Percentiles rank a stretch among this genome's conserved stretches.
These are phyloP conservation scores for Notothenia rossii DNA, from an alignment of 2,113 vertebrate species.

Conservation along the genomic window DNA sequence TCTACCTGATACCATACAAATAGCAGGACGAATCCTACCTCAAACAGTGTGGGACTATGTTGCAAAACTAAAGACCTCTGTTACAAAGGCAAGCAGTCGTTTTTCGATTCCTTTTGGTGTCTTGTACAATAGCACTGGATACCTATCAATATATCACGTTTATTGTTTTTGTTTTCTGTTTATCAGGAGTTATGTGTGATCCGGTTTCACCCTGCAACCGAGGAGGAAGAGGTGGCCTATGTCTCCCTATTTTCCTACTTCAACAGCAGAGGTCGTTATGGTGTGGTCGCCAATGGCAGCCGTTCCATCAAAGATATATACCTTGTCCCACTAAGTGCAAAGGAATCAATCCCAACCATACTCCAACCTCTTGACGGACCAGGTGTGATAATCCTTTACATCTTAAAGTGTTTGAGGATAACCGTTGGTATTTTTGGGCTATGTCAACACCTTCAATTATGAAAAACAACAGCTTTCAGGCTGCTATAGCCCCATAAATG, in stretches of 20 bases:
- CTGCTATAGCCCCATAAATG: neutral
- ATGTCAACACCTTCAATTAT: neutral
- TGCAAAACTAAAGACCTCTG: conserved; percentile 93
- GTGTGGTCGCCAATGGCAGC: conserved; percentile 94
- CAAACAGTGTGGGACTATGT: conserved; percentile 99
- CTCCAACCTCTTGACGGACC: conserved; percentile 96
- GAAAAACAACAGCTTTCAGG: neutral
- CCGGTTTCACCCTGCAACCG: conserved; percentile 95
- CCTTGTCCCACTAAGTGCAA: conserved; percentile 93
- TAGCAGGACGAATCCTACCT: conserved; percentile 94
- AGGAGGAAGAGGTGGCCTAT: conserved; percentile 97
- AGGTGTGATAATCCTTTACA: conserved; percentile 85
- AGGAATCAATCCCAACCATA: conserved; percentile 92
- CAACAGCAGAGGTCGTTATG: conserved; percentile 96
- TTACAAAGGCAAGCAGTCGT: conserved; percentile 89
- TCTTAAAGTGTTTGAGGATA: neutral
- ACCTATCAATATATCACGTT: neutral
- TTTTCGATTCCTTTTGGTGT: neutral
- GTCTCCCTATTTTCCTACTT: conserved; percentile 99
- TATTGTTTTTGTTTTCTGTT: conserved; percentile 45
- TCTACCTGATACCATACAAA: conserved; percentile 95
- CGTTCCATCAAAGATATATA: conserved; percentile 96
- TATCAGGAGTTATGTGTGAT: conserved; percentile 95
- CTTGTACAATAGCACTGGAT: neutral
- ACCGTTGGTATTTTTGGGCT: neutral